Base-by-base conservation (phyloP, 2,797 vertebrate genomes). In the Podargus strigoides region DNA sequence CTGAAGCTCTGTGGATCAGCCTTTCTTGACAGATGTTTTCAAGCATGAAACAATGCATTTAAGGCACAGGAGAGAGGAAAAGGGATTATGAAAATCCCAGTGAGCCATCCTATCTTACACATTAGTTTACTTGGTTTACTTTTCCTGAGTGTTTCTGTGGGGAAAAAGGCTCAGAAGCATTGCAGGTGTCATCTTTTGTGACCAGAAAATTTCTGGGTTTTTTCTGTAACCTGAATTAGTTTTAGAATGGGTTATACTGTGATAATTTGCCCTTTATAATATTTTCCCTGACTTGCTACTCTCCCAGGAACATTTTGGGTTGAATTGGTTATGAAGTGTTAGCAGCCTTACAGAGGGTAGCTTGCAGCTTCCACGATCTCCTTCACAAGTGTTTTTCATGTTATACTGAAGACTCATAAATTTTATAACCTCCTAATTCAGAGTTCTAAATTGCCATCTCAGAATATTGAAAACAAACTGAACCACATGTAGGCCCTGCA, bases 101-200 rank as follows among this genome's bases (percentile, higher is more conserved):
- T 47, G 50, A 88, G 46, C 53, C 49, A 72, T 42, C 58, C 49
- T 81, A 50, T 62, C 59, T 90, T 91, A 93, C 86, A 58, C 32
- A 28, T 90, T 66, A 42, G 24, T 84, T 94, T 86, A 68, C 88
- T 91, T 91, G 7, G 34, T 90, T 92, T 87, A 59, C 59, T 94
- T 89, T 90, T 79, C 44, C 37, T 23, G 21, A 73, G n/a, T 59
- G 19, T 56, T 92, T 95, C 41, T 82, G n/a, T 69, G 30, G 42
- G 39, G 18, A 85, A 89, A 64, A 91, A 53, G 37, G 19, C 44
- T 81, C n/a, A 80, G 73, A 80, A 86, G 34, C 20, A 41, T 85
- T 55, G 19, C 20, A 79, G 42, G 28, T 87, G 47, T 82, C 50
- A 63, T 66, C n/a, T 63, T 93, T 87, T 82, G 50, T 85, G 67